A percentile compares a stretch with the other conserved stretches of the same genome.
Evolutionary conservation across 2,888 invertebrate species (phyloP).

Genomic region (Mycalesis mineus): DNA sequence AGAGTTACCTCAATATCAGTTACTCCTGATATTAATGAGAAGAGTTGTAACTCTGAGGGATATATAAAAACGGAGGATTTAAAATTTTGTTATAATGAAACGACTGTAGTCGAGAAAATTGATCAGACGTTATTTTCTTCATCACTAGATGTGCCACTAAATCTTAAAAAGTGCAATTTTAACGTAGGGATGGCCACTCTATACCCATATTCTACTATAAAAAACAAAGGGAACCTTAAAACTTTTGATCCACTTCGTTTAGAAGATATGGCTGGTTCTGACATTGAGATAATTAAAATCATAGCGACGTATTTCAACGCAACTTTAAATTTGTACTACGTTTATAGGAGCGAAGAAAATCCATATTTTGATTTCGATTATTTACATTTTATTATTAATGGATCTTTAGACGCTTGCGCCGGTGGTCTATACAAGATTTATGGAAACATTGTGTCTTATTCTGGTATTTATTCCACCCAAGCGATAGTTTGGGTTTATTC

Average conservation of each 20-base stretch:
- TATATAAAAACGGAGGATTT: conserved; percentile 31
- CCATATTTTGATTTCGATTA: conserved; percentile 36
- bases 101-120: conserved; percentile 26
- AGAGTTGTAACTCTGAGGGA: conserved; percentile 38
- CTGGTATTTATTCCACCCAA: conserved; percentile 54
- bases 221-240: conserved; percentile 36
- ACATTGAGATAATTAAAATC: conserved; percentile 55
- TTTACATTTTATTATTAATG: conserved; percentile 47
- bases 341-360: conserved; percentile 41
- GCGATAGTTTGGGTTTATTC: conserved; percentile 52
- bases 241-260: conserved; percentile 39
- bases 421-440: conserved; percentile 57
- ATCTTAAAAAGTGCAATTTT: conserved; percentile 52
- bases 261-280: conserved; percentile 43
- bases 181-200: conserved; percentile 48
- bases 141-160: conserved; percentile 39
- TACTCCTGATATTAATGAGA: conserved; percentile 40
- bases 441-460: conserved; percentile 53
- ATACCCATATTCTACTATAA: conserved; percentile 47
- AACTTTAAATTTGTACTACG: conserved; percentile 43
- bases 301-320: conserved; percentile 51
- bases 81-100: conserved; percentile 43
- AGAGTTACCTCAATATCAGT: conserved; percentile 37
- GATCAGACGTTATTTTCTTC: conserved; percentile 29
- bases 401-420: conserved; percentile 52